phyloP scores from a whole-genome alignment of 2,888 invertebrate species.

The Zelleria hepariella region DNA sequence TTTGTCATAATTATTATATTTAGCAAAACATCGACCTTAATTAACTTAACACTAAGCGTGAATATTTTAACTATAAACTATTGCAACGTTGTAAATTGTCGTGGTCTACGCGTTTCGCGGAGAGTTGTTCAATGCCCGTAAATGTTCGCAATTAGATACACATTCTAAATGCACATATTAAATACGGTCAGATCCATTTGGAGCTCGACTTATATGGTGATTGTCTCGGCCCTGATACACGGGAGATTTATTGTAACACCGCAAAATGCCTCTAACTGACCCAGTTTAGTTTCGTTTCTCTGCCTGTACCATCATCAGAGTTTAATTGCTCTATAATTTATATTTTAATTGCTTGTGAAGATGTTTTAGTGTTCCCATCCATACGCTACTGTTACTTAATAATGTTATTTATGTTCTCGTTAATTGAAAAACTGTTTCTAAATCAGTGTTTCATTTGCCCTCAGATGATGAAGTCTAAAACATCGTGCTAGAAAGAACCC shows the following conservation, averaged over 20 bases:
- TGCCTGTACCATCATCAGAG: background rate
- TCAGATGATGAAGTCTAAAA: constrained; percentile 62
- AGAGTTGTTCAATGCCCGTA: background rate
- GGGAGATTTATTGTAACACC: background rate
- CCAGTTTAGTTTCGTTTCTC: background rate
- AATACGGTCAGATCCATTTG: constrained; percentile 8
- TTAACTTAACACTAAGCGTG: background rate
- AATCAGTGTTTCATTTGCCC: constrained; percentile 8
- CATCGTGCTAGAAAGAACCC: constrained; percentile 41
- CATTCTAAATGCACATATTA: constrained; percentile 16
- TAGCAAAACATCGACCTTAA: background rate
- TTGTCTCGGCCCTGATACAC: background rate
- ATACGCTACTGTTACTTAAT: background rate
- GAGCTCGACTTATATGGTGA: constrained; percentile 4
- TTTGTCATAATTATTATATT: too few species aligned
- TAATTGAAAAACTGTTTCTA: background rate
- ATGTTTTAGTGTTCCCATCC: background rate
- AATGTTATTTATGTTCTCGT: background rate
- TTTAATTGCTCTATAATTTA: background rate
- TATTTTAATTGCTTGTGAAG: background rate
- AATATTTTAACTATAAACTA: background rate
- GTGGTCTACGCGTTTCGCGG: background rate
- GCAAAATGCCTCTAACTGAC: constrained; percentile 1
- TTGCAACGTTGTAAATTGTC: background rate
- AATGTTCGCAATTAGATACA: constrained; percentile 7